phyloP scores from a whole-genome alignment of 2,888 invertebrate species.

The Oxystoma pomonae region DNA sequence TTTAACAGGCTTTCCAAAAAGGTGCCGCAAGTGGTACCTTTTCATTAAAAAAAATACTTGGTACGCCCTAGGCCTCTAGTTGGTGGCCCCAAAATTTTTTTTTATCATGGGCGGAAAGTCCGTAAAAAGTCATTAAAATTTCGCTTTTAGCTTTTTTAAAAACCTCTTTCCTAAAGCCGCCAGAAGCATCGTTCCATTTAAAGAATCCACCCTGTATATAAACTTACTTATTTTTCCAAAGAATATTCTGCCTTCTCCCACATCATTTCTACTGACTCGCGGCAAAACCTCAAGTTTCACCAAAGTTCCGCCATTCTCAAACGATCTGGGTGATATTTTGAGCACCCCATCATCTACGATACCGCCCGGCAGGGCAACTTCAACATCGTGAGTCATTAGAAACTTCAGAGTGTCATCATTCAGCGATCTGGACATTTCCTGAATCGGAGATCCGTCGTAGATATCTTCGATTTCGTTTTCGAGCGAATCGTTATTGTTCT shows the following conservation, averaged over 20 bases:
- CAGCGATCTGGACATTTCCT: conserved; percentile 69
- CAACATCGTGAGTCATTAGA: conserved; percentile 73
- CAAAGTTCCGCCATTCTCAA: conserved; percentile 71
- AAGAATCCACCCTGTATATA: no score
- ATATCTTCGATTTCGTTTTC: conserved; percentile 35
- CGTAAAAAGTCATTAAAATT: no score
- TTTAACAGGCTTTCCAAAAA: no score
- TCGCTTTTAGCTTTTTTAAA: no score
- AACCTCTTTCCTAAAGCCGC: no score
- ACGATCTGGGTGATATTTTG: conserved; percentile 67
- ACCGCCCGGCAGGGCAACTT: conserved; percentile 65
- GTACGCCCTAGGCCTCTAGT: no score
- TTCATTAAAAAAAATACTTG: no score
- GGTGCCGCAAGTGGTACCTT: no score
- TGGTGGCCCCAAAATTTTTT: no score
- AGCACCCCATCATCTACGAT: conserved; percentile 71
- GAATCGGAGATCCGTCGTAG: conserved; percentile 55
- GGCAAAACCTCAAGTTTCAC: conserved; percentile 69
- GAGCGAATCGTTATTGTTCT: conserved; percentile 21
- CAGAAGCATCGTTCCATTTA: no score
- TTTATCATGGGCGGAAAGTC: not conserved
- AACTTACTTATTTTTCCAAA: conserved; percentile 67
- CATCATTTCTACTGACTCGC: conserved; percentile 39
- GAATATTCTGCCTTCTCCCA: conserved; percentile 50
- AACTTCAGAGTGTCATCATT: conserved; percentile 63